Evolutionary conservation across 2,113 vertebrate species (phyloP).

Genomic region (Notothenia coriiceps): DNA sequence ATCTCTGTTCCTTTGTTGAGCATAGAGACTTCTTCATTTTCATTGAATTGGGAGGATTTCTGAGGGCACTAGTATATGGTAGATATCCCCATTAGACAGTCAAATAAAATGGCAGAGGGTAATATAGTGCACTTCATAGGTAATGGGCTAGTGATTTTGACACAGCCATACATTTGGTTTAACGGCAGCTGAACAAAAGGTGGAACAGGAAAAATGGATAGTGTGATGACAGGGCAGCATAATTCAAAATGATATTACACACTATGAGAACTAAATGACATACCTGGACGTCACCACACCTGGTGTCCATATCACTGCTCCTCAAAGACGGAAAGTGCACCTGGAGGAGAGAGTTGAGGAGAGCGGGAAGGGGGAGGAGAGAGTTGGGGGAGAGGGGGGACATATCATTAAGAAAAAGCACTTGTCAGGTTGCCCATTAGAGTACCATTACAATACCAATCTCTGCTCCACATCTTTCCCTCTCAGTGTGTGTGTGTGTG

Average conservation of each 20-base stretch:
- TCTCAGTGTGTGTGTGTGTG: slow-evolving; percentile 43
- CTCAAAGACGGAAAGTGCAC: slow-evolving; percentile 64
- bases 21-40: background rate
- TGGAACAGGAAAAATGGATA: background rate
- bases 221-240: background rate
- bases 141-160: background rate
- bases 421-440: slow-evolving; percentile 75
- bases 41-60: background rate
- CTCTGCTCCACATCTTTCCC: slow-evolving; percentile 66
- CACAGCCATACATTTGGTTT: background rate
- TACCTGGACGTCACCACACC: slow-evolving; percentile 74
- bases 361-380: slow-evolving; percentile 5
- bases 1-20: background rate
- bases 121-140: background rate
- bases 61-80: background rate
- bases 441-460: slow-evolving; percentile 77
- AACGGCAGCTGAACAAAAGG: background rate
- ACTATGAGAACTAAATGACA: background rate
- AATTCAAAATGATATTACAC: background rate
- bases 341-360: slow-evolving; percentile 42
- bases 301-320: slow-evolving; percentile 78
- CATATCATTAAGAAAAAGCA: slow-evolving; percentile 75
- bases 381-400: background rate
- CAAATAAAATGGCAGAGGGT: background rate
- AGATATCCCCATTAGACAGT: background rate